These are phyloP conservation scores for Portunus trituberculatus DNA, from an alignment of 1,140 invertebrate species.

Conservation along the genomic window DNA sequence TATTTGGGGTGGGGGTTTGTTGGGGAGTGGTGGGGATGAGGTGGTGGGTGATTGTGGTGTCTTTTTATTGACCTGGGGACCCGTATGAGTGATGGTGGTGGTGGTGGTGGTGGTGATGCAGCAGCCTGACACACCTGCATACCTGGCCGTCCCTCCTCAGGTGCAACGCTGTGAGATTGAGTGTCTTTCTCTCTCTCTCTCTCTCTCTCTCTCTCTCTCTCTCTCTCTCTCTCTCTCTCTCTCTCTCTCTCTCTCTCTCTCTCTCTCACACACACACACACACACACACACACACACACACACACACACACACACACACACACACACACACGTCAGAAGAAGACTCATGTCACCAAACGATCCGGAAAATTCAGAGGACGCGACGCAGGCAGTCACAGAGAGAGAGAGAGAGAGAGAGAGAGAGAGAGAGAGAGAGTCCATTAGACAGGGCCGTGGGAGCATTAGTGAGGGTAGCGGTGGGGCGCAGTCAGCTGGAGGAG, in stretches of 20 bases:
- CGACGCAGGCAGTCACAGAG: background rate
- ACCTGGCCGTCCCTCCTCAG: background rate
- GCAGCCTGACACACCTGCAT: conserved; percentile 8
- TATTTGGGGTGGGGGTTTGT: background rate
- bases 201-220: conserved; percentile 48
- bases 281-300: conserved; percentile 29
- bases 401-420: background rate
- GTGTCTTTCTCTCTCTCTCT: conserved; percentile 36
- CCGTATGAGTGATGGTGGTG: background rate
- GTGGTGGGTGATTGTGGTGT: background rate
- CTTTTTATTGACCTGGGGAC: too few relatives aligned
- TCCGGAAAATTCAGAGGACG: background rate
- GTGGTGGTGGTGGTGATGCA: background rate
- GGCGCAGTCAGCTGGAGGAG: background rate
- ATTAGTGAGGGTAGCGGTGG: background rate
- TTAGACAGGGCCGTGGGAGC: background rate
- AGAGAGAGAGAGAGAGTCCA: background rate
- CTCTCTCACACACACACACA: conserved; percentile 35
- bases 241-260: conserved; percentile 28
- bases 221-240: background rate
- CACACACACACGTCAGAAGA: conserved; percentile 5
- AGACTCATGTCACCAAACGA: background rate
- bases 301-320: conserved; percentile 40
- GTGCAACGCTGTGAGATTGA: background rate
- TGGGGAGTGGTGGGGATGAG: background rate